Percentiles rank a stretch among this genome's conserved stretches.
These are phyloP conservation scores for Aphidius ervi DNA, from an alignment of 1,140 invertebrate species.

Conservation along the genomic window DNA sequence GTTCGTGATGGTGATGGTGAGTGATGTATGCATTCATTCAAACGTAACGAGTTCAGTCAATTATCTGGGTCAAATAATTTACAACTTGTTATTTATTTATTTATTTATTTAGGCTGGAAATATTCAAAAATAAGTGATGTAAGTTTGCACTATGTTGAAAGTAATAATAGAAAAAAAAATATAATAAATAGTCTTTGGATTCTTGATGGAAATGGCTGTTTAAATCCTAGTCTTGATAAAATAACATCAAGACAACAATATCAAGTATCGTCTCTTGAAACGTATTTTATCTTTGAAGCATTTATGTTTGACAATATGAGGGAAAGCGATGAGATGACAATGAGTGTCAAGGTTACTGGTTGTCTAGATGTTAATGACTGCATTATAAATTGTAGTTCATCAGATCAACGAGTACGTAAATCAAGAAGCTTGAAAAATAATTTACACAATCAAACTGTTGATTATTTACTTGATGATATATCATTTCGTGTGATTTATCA, in stretches of 20 bases:
- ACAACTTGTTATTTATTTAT: background rate
- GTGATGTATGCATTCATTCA: slow-evolving; percentile 9
- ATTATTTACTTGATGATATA: slow-evolving; percentile 36
- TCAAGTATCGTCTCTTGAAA: slow-evolving; percentile 47
- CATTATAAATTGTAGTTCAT: slow-evolving; percentile 32
- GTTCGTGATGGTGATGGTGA: slow-evolving; percentile 61
- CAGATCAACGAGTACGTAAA: slow-evolving; percentile 31
- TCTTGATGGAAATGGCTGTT: slow-evolving; percentile 58
- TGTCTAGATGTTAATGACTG: slow-evolving; percentile 62
- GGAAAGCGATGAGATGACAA: slow-evolving; percentile 59
- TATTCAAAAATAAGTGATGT: slow-evolving; percentile 60
- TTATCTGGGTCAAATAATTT: background rate
- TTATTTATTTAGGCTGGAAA: slow-evolving; percentile 56
- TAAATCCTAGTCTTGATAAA: slow-evolving; percentile 56
- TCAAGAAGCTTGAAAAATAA: slow-evolving; percentile 24
- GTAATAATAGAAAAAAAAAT: slow-evolving; percentile 31
- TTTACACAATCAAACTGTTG: slow-evolving; percentile 27
- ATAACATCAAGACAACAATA: slow-evolving; percentile 56
- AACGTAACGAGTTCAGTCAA: background rate
- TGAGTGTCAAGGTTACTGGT: slow-evolving; percentile 59
- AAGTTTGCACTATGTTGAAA: slow-evolving; percentile 50
- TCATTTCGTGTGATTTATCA: slow-evolving; percentile 29
- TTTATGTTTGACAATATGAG: slow-evolving; percentile 68
- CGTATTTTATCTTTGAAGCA: slow-evolving; percentile 58
- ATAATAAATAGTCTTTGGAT: slow-evolving; percentile 48